Evolutionary conservation across 92 coral and sea anemone genomes (phyloP), one percentile per base, ranked within the genome.

Genomic region (Hydrozoanthus gracilis): DNA sequence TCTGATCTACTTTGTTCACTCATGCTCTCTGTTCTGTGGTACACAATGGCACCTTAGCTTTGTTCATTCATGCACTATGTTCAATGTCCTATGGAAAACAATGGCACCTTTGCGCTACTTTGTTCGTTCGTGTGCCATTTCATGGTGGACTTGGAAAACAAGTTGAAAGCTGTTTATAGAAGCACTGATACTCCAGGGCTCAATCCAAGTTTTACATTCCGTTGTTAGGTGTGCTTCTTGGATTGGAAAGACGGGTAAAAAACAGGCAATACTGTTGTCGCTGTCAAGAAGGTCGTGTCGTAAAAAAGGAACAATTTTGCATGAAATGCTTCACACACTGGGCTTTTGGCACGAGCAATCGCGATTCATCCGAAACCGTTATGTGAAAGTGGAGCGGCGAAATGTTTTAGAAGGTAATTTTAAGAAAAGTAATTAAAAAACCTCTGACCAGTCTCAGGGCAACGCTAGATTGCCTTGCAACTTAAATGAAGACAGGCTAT

Each of bases 321-420:
- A 74, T n/a, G 78, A 74, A 74, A 74, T 74, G 61, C 60, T 49
- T 47, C 78, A 74, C 50, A 16, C 78, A 48, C 7, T 74, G 78
- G 78, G 78, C 18, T 74, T 74, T 48, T 74, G 78, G 78, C 78
- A 74, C 60, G 78, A 74, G 39, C 78, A 74, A 9, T 74, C 78
- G 10, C 78, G 78, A 7, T 20, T 74, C 4, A 60, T 48, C 50
- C 78, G 78, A 47, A 16, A 49, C 35, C 48, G 6, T 0, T 74
- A 74, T 50, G 15, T 74, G 54, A 50, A 17, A 17, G 60, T 74
- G 14, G 6, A 6, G 11, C 8, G 44, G 11, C 1, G 50, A 0
- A 74, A 74, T 74, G 50, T 50, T 60, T 4, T 0, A 16, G 48
- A 17, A 74, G 60, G 78, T 74, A 74, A 7, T 14, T 56, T 56